A percentile compares a stretch with the other conserved stretches of the same genome.
phyloP scores from a whole-genome alignment of 2,797 vertebrate genomes.

The Eulemur coronatus region DNA sequence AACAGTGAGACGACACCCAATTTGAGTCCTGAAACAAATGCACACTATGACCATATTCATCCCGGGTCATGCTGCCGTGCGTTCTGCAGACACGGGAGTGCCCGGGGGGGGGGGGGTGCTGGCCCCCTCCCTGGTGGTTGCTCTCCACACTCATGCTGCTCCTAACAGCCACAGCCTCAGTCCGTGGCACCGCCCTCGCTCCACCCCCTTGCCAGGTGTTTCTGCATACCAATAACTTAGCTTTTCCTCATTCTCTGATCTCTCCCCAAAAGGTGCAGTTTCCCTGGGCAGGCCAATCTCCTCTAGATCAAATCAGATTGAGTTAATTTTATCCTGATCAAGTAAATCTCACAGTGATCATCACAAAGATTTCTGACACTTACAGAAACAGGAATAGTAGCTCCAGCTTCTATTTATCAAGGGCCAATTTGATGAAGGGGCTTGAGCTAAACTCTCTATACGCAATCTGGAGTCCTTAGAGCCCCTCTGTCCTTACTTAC shows the following conservation, averaged over 20 bases:
- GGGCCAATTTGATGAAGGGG: not conserved
- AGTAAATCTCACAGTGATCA: not conserved
- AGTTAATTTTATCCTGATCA: not conserved
- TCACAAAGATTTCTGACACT: not conserved
- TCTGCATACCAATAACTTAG: not conserved
- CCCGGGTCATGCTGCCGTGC: not conserved
- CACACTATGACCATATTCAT: not conserved
- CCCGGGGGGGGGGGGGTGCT: no score
- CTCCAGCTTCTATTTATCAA: not conserved
- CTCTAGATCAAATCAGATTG: not conserved
- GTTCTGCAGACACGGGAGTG: fast-evolving
- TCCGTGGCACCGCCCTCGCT: not conserved
- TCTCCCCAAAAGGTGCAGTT: not conserved
- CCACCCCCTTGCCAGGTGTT: not conserved
- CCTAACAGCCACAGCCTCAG: not conserved
- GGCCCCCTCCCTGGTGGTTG: not conserved
- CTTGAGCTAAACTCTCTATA: not conserved
- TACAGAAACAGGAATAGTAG: fast-evolving
- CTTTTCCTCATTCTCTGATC: not conserved
- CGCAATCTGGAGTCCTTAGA: not conserved
- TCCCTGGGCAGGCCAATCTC: not conserved
- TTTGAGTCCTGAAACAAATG: not conserved
- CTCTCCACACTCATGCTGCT: not conserved
- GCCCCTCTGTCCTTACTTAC: not conserved
- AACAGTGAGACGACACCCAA: fast-evolving